These are phyloP conservation scores for Ypsolopha sequella DNA, from an alignment of 2,888 invertebrate genomes.

Conservation along the genomic window DNA sequence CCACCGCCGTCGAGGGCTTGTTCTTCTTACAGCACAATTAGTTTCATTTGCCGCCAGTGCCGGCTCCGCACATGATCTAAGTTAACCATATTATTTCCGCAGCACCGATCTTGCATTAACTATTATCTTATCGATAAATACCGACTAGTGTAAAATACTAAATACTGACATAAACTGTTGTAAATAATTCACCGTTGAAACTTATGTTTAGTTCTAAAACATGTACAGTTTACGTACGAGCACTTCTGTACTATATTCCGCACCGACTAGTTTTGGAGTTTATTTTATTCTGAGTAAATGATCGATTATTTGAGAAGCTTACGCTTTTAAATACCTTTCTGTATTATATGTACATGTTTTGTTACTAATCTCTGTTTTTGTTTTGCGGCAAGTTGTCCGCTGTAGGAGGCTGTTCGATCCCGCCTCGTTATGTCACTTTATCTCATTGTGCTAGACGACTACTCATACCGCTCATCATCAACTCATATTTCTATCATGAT, in stretches of 20 bases:
- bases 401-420: slow-evolving; percentile 45
- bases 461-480: slow-evolving; percentile 29
- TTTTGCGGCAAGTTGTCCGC: slow-evolving; percentile 36
- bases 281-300: slow-evolving; percentile 60
- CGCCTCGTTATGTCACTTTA: slow-evolving; percentile 21
- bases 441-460: slow-evolving; percentile 51
- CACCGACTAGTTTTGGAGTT: slow-evolving; percentile 66
- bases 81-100: slow-evolving; percentile 69
- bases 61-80: slow-evolving; percentile 64
- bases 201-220: slow-evolving; percentile 72
- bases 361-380: slow-evolving; percentile 65
- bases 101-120: slow-evolving; percentile 69
- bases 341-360: slow-evolving; percentile 70
- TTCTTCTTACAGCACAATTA: slow-evolving; percentile 80
- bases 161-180: slow-evolving; percentile 55
- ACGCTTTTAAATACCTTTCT: slow-evolving; percentile 66
- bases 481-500: slow-evolving; percentile 40
- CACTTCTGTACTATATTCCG: slow-evolving; percentile 71
- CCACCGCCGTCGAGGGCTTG: slow-evolving; percentile 56
- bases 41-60: slow-evolving; percentile 76
- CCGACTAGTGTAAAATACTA: slow-evolving; percentile 63
- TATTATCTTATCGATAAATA: slow-evolving; percentile 56
- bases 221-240: slow-evolving; percentile 71
- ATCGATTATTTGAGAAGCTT: slow-evolving; percentile 68
- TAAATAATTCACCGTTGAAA: slow-evolving; percentile 69